Evolutionary conservation across 2,888 invertebrate species (phyloP).

Genomic region (Drosophila gaucha): DNA sequence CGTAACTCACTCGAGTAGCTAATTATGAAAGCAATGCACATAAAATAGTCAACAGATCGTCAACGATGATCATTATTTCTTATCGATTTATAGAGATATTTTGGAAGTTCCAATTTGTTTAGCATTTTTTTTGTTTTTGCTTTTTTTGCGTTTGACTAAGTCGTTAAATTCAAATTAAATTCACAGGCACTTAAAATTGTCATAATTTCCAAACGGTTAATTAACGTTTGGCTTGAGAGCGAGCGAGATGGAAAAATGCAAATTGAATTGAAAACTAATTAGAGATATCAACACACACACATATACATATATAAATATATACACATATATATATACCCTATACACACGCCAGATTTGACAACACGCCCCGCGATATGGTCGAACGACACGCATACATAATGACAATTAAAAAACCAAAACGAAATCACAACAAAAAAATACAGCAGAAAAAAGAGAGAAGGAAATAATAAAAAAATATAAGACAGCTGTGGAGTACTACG

Average conservation of each 20-base stretch:
- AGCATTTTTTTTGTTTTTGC: not conserved
- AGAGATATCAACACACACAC: slow-evolving; percentile 59
- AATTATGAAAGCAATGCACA: slow-evolving; percentile 28
- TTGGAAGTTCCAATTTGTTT: slow-evolving; percentile 2
- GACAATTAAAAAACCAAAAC: slow-evolving; percentile 64
- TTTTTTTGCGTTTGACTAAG: slow-evolving; percentile 10
- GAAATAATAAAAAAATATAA: slow-evolving; percentile 13
- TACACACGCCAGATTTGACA: slow-evolving; percentile 29
- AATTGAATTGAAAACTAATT: slow-evolving; percentile 79
- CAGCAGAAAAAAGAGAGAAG: slow-evolving; percentile 1
- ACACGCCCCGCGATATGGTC: slow-evolving; percentile 45
- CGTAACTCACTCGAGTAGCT: slow-evolving; percentile 23
- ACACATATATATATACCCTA: slow-evolving; percentile 2
- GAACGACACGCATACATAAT: slow-evolving; percentile 69
- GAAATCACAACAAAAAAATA: slow-evolving; percentile 28
- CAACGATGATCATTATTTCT: slow-evolving; percentile 34
- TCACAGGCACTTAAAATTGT: slow-evolving; percentile 63
- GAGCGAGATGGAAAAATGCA: slow-evolving; percentile 56
- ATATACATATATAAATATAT: slow-evolving; percentile 4
- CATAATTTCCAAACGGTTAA: slow-evolving; percentile 68
- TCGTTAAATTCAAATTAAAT: slow-evolving; percentile 65
- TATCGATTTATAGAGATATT: slow-evolving; percentile 45
- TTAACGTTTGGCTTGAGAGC: slow-evolving; percentile 39
- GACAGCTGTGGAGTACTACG: slow-evolving; percentile 15
- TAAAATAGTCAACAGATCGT: slow-evolving; percentile 25